Evolutionary conservation across 2,113 vertebrate species (phyloP).

Genomic region (Neoarius graeffei): DNA sequence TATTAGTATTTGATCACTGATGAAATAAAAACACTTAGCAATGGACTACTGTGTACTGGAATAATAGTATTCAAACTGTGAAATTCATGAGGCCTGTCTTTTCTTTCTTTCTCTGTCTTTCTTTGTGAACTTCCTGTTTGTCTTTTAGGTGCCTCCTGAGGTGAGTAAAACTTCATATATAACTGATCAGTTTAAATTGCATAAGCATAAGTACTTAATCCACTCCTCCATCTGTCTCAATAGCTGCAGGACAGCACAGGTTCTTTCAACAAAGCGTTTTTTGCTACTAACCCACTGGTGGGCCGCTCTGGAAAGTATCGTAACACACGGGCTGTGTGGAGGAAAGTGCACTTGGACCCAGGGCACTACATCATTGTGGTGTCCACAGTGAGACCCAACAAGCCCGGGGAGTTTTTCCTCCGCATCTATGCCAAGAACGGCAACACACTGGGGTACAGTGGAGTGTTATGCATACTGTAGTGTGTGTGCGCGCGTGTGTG

Average conservation of each 20-base stretch:
- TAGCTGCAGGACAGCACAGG: conserved; percentile 59
- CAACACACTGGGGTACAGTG: conserved; percentile 72
- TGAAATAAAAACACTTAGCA: background rate
- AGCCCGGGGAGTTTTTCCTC: conserved; percentile 73
- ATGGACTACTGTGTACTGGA: background rate
- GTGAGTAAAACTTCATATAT: conserved; percentile 52
- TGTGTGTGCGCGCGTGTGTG: too few species aligned
- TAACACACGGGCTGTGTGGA: conserved; percentile 67
- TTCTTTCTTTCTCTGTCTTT: background rate
- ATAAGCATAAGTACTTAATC: background rate
- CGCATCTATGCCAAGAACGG: conserved; percentile 76
- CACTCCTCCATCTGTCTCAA: background rate
- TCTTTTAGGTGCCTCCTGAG: conserved; percentile 67
- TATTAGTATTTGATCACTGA: background rate
- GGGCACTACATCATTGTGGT: conserved; percentile 73
- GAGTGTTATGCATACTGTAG: background rate
- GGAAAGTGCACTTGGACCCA: conserved; percentile 70
- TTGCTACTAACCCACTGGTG: conserved; percentile 63
- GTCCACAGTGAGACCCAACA: conserved; percentile 71
- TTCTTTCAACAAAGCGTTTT: conserved; percentile 70
- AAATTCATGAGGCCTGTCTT: background rate
- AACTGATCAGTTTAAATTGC: background rate
- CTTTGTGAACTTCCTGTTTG: conserved; percentile 1
- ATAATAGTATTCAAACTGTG: background rate
- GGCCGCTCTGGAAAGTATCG: conserved; percentile 71